Conservation (phyloP, 2,888 invertebrate genomes). For the Plagodis dolabraria region DNA sequence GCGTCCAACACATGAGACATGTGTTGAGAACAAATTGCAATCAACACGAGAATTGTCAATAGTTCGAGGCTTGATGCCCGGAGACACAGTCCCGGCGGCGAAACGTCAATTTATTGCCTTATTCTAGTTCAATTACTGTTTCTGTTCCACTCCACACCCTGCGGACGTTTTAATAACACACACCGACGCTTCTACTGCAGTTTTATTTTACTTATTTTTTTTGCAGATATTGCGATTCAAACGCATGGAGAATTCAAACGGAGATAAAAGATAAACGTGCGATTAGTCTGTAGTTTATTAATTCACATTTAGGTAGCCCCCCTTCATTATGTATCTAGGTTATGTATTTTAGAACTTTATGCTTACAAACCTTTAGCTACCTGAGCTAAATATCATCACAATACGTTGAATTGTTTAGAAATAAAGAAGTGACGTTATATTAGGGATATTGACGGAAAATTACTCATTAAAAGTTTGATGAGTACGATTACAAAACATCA, state of each 20-base stretch:
- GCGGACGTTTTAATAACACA: slow-evolving; percentile 35
- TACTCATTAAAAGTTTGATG: too few relatives aligned
- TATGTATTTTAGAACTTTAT: too few relatives aligned
- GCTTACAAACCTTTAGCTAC: too few relatives aligned
- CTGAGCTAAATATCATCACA: too few relatives aligned
- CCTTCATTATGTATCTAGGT: too few relatives aligned
- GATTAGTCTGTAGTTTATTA: not conserved
- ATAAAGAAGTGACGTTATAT: too few relatives aligned
- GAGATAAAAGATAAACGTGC: not conserved
- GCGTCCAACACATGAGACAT: not conserved
- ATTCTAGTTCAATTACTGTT: slow-evolving; percentile 58
- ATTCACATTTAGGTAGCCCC: too few relatives aligned
- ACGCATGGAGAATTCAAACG: slow-evolving; percentile 9
- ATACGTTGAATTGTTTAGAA: too few relatives aligned
- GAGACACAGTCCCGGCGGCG: slow-evolving; percentile 43
- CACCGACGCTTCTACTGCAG: slow-evolving; percentile 14
- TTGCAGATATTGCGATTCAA: slow-evolving; percentile 15
- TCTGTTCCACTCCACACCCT: slow-evolving; percentile 37
- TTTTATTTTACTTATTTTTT: slow-evolving; percentile 16
- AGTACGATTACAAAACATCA: too few relatives aligned
- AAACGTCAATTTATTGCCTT: slow-evolving; percentile 56
- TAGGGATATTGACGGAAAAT: too few relatives aligned
- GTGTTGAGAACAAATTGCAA: not conserved
- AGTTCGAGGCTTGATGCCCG: slow-evolving; percentile 53
- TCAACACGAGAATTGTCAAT: slow-evolving; percentile 54